Base-by-base conservation (phyloP, 2,113 vertebrate species). In the Gavialis gangeticus region DNA sequence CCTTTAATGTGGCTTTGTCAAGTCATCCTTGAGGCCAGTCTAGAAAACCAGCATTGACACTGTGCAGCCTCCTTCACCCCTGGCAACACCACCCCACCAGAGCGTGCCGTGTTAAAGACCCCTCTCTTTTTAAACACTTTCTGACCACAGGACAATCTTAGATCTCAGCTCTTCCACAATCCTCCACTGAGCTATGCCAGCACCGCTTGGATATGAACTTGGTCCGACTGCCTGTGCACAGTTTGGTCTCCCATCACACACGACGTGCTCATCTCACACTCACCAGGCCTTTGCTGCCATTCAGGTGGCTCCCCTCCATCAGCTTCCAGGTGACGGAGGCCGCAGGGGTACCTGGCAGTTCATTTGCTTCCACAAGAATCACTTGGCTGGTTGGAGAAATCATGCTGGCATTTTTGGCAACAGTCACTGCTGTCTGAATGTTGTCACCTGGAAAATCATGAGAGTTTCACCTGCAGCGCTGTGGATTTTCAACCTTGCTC, bases 361-460 rank as follows among this genome's bases (percentile, higher is more conserved):
- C 83, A 5, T 93, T 89, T 10, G 98, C 98, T 85, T 98, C 98
- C 57, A 98, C 93, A 25, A 98, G 97, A 95, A 98, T 98, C 54
- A 98, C 93, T 93, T 87, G 96, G 82, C 97, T 95, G 4, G 10
- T 85, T 86, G 96, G 91, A 64, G 95, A 88, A 90, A 98, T 97
- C 98, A 98, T 98, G 34, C 98, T 98, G 87, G 98, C 98, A 24
- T 98, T 98, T 87, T 89, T 98, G 85, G 98, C 98, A 80, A 98
- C 98, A 2, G 98, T 98, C 66, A 98, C 22, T 71, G 98, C 98
- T n/a, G 98, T 98, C 95, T 98, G 98, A 91, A 98, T 97, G 90
- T 98, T 98, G 92, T 98, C 98, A 59, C 98, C 98, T 98, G 89
- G 25, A 93, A 91, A 95, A 79, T 9, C 86, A 81, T 75, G 27